phyloP scores from a whole-genome alignment of 2,113 vertebrate species.

The Dicaeum eximium region DNA sequence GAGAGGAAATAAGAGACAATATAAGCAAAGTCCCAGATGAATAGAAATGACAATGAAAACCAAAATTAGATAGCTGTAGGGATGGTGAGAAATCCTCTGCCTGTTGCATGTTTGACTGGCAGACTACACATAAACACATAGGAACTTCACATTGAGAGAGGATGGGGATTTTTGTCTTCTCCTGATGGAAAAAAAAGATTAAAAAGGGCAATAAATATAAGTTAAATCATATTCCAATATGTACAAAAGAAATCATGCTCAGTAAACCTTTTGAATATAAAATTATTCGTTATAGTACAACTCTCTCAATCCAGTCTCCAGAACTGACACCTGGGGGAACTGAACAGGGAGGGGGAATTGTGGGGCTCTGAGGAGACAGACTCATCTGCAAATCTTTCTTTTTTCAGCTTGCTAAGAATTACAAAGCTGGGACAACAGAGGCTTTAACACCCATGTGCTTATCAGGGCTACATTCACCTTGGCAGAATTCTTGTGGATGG shows the following conservation, averaged over 20 bases:
- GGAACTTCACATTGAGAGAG: not conserved
- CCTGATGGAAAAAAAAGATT: not conserved
- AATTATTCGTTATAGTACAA: conserved; percentile 14
- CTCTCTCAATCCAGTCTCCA: conserved; percentile 12
- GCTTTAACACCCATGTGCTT: not conserved
- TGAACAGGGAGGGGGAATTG: not conserved
- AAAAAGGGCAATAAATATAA: conserved; percentile 53
- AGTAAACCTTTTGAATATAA: conserved; percentile 21
- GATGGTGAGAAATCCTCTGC: not conserved
- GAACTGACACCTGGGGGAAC: not conserved
- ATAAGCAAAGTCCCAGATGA: not conserved
- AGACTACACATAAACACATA: not conserved
- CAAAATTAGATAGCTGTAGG: not conserved
- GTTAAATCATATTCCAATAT: conserved; percentile 63
- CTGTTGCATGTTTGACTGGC: not conserved
- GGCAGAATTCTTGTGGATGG: not conserved
- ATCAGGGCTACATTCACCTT: not conserved
- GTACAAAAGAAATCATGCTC: conserved; percentile 64
- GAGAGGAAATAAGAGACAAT: not conserved
- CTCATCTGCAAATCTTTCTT: not conserved
- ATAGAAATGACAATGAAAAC: not conserved
- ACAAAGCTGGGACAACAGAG: not conserved
- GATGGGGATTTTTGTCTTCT: not conserved
- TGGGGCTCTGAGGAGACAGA: not conserved
- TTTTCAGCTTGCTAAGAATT: not conserved